Evolutionary conservation across 2,888 invertebrate species (phyloP).

Genomic region (Plutella xylostella): DNA sequence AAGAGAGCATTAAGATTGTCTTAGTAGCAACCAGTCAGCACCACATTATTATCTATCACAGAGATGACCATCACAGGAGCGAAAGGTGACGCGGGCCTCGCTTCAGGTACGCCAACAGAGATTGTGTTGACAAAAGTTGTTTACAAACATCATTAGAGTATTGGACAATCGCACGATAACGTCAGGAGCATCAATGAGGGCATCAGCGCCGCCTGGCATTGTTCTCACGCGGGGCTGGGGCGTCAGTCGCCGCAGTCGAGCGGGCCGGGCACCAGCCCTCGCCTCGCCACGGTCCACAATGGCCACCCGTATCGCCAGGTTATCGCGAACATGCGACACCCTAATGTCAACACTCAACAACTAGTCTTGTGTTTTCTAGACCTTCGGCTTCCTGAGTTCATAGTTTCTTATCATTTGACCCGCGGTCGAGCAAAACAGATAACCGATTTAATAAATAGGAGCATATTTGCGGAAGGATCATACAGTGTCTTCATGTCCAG

Average conservation of each 20-base stretch:
- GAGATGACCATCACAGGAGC: too few relatives aligned
- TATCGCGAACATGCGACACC: conserved; percentile 51
- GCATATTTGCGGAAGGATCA: conserved; percentile 5
- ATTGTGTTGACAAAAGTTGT: conserved; percentile 34
- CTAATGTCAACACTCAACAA: conserved; percentile 37
- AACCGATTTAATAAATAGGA: conserved; percentile 49
- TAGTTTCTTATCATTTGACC: conserved; percentile 39
- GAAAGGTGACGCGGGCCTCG: too few relatives aligned
- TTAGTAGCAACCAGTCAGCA: too few relatives aligned
- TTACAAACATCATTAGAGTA: conserved; percentile 42
- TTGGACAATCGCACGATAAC: conserved; percentile 38
- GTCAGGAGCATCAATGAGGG: conserved; percentile 33
- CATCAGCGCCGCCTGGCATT: conserved; percentile 26
- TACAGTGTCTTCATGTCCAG: conserved; percentile 28
- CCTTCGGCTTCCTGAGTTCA: conserved; percentile 45
- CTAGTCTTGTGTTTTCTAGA: conserved; percentile 44
- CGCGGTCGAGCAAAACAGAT: conserved; percentile 56
- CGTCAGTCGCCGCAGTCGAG: not conserved
- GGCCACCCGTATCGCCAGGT: conserved; percentile 35
- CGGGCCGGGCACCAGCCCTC: too few relatives aligned
- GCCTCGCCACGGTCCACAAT: too few relatives aligned
- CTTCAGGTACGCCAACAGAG: conserved; percentile 28
- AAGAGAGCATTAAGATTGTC: too few relatives aligned
- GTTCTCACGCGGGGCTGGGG: conserved; percentile 13
- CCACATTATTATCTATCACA: too few relatives aligned